Conservation (phyloP, 2,797 vertebrate species). For the Podargus strigoides region DNA sequence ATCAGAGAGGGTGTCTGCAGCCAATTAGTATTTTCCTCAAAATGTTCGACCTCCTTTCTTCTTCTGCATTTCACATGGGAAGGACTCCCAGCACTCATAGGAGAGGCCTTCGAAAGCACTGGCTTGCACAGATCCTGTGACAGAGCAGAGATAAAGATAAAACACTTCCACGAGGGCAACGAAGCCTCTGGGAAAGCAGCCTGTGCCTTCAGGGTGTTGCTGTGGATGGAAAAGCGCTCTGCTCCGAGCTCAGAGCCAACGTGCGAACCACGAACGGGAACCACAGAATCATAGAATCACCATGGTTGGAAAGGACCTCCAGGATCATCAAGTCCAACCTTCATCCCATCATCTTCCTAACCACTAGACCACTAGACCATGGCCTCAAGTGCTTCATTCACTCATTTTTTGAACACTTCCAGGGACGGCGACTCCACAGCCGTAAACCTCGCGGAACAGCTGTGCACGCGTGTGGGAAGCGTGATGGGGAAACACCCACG, state of each 20-base stretch:
- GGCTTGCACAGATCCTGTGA: background rate
- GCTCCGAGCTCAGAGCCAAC: background rate
- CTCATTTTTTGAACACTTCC: too few species aligned
- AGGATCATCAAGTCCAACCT: too few species aligned
- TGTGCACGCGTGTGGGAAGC: accelerated
- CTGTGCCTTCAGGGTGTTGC: background rate
- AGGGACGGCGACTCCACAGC: too few species aligned
- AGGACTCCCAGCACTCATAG: background rate
- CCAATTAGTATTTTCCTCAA: too few species aligned
- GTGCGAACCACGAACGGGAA: background rate
- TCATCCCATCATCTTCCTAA: too few species aligned
- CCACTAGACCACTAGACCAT: too few species aligned
- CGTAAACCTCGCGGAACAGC: background rate
- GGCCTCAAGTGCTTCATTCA: too few species aligned
- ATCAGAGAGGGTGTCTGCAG: too few species aligned
- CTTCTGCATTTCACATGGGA: constrained; percentile 4
- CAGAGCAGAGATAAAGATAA: background rate
- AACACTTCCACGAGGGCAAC: background rate
- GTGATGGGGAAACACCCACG: accelerated
- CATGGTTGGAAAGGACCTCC: accelerated
- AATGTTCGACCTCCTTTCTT: too few species aligned
- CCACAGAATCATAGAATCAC: background rate
- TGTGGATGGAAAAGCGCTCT: background rate
- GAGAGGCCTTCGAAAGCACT: background rate
- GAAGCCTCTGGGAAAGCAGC: background rate